Base-by-base conservation (phyloP, 2,113 vertebrate species). In the Zeus faber region DNA sequence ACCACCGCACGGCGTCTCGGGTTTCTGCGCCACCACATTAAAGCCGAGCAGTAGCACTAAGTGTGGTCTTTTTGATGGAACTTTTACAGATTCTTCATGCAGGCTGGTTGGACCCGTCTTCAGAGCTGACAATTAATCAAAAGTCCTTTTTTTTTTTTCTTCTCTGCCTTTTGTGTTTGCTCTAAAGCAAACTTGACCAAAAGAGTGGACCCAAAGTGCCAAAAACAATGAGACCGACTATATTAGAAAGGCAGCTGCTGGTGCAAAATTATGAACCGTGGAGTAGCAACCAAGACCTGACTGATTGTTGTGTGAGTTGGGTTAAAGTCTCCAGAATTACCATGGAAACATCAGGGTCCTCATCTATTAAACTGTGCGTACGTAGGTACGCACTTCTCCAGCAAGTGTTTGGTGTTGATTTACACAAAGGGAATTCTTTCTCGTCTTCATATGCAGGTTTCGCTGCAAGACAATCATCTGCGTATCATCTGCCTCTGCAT, bases 11-110 rank as follows among this genome's bases (percentile, higher is more conserved):
- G 48, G 31, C 22, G 24, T 72, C 73, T 87, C 76, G n/a, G 66
- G 77, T 86, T 87, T 83, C 83, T 29, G 7, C 24, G 4, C n/a
- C 39, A 75, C 83, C 85, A 87, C 85, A 87, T 79, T 60, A 85
- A 85, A 83, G 80, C 31, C 7, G 21, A 58, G 78, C 67, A 21
- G 81, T 74, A 76, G 80, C 80, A 9, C 78, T 61, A 74, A 85
- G 80, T 83, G 82, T 82, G 83, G 81, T 82, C 80, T 76, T 52
- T 72, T 69, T 66, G 61, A 75, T 80, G 80, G 78, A 87, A 79
- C 75, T 63, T 75, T 60, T 35, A 58, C 79, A 69, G 69, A 55
- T 60, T 67, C 17, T 77, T 72, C 65, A 46, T 74, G 58, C 66
- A 70, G 48, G 44, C 65, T 62, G 57, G 61, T 75, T 29, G 22